Conservation (phyloP, 2,888 invertebrate genomes). For the Drosophila phalerata region DNA sequence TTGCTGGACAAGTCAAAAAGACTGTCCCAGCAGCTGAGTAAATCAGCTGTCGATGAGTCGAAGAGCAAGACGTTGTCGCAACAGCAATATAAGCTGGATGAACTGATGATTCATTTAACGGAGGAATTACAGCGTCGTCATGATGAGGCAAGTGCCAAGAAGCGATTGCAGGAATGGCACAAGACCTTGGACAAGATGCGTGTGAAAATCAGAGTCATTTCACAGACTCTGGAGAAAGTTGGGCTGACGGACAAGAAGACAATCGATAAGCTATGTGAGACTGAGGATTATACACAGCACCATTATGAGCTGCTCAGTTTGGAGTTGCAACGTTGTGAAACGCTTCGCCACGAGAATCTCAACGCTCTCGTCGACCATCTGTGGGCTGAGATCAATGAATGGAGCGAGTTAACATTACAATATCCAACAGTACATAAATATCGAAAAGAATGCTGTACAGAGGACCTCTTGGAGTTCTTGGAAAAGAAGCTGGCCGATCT, state of each 20-base stretch:
- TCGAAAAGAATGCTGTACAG: slow-evolving; percentile 89
- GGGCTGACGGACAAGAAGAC: slow-evolving; percentile 49
- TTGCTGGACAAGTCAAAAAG: slow-evolving; percentile 33
- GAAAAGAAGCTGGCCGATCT: slow-evolving; percentile 91
- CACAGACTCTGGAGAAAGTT: slow-evolving; percentile 89
- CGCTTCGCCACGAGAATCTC: slow-evolving; percentile 91
- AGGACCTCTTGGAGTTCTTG: slow-evolving; percentile 91
- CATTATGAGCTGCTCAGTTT: slow-evolving; percentile 85
- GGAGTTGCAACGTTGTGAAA: slow-evolving; percentile 91
- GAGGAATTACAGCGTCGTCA: slow-evolving; percentile 86
- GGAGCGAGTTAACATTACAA: slow-evolving; percentile 92
- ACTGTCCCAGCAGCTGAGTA: slow-evolving; percentile 5
- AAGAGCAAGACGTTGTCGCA: slow-evolving; percentile 74
- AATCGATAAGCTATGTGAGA: slow-evolving; percentile 40
- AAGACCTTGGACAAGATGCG: slow-evolving; percentile 87
- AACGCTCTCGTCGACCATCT: slow-evolving; percentile 87
- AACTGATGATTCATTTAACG: slow-evolving; percentile 87
- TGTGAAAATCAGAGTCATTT: slow-evolving; percentile 86
- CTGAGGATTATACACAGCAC: slow-evolving; percentile 69
- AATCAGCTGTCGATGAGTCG: neutral
- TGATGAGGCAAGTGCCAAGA: slow-evolving; percentile 85
- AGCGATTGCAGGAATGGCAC: slow-evolving; percentile 87
- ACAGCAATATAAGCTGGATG: slow-evolving; percentile 87
- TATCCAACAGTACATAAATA: slow-evolving; percentile 88
- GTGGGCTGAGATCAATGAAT: slow-evolving; percentile 89